phyloP scores from a whole-genome alignment of 2,113 vertebrate species.

The Prolemur simus region DNA sequence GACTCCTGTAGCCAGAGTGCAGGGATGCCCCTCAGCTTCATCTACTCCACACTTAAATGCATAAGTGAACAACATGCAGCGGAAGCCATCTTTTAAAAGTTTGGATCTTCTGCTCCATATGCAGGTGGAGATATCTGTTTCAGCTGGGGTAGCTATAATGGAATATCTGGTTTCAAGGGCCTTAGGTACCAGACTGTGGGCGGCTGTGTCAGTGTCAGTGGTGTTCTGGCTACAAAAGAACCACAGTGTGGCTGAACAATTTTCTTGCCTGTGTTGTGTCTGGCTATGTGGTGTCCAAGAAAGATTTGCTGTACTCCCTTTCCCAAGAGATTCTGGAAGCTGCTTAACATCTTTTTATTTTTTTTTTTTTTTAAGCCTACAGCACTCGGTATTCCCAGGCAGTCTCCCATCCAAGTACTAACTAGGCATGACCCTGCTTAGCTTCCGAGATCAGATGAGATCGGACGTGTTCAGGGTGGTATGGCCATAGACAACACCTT shows the following conservation, averaged over 20 bases:
- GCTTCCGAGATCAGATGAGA: no score
- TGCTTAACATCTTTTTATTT: background rate
- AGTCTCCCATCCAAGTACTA: no score
- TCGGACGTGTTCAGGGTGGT: no score
- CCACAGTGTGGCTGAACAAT: background rate
- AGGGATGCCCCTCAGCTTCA: background rate
- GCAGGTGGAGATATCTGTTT: background rate
- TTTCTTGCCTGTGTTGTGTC: slow-evolving; percentile 14
- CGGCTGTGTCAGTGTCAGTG: background rate
- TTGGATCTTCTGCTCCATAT: background rate
- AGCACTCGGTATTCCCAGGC: no score
- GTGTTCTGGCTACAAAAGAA: slow-evolving; percentile 21
- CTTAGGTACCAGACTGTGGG: background rate
- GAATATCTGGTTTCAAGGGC: background rate
- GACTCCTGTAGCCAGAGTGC: background rate
- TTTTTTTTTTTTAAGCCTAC: no score
- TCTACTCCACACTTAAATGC: background rate
- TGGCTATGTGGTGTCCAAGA: background rate
- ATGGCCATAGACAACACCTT: no score
- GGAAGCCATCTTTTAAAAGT: background rate
- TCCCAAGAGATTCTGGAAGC: background rate
- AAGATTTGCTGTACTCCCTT: background rate
- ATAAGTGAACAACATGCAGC: background rate
- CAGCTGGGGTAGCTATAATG: background rate
- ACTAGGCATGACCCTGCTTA: no score